Percentiles rank a stretch among this genome's conserved stretches.
Conservation (phyloP, 2,888 invertebrate species). For the Tryphoninae sp. region DNA sequence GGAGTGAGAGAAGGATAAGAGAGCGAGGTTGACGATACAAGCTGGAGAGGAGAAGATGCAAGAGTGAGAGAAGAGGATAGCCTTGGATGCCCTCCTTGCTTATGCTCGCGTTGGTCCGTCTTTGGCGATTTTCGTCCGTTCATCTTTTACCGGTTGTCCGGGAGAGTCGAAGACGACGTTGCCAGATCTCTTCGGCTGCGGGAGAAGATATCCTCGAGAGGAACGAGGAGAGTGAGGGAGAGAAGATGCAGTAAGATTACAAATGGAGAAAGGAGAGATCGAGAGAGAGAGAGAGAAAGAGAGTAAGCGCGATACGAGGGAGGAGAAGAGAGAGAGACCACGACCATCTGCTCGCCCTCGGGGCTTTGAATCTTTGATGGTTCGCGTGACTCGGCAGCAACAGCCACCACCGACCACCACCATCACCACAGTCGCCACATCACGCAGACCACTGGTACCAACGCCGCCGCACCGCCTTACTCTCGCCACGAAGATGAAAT, state of each 20-base stretch:
- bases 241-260: slow-evolving; percentile 28
- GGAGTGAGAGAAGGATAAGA: not conserved
- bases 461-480: slow-evolving; percentile 47
- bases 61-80: too few species aligned
- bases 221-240: slow-evolving; percentile 54
- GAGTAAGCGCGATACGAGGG: slow-evolving; percentile 56
- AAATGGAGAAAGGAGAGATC: slow-evolving; percentile 59
- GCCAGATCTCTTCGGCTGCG: slow-evolving; percentile 47
- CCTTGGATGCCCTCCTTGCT: not conserved
- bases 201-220: slow-evolving; percentile 17
- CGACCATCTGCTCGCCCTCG: slow-evolving; percentile 80
- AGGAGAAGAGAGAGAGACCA: slow-evolving; percentile 31
- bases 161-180: slow-evolving; percentile 47
- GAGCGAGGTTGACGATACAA: not conserved
- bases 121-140: slow-evolving; percentile 1
- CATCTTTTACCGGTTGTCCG: slow-evolving; percentile 42
- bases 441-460: slow-evolving; percentile 46
- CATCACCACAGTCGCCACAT: slow-evolving; percentile 56
- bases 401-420: slow-evolving; percentile 49
- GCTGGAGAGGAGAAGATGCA: not conserved
- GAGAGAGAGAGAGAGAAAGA: slow-evolving; percentile 46
- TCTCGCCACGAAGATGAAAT: slow-evolving; percentile 69
- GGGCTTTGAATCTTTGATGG: slow-evolving; percentile 80
- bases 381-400: slow-evolving; percentile 80
- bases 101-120: slow-evolving; percentile 11